These are phyloP conservation scores for Ophioninae sp. DNA, from an alignment of 2,888 invertebrate species.

Conservation along the genomic window DNA sequence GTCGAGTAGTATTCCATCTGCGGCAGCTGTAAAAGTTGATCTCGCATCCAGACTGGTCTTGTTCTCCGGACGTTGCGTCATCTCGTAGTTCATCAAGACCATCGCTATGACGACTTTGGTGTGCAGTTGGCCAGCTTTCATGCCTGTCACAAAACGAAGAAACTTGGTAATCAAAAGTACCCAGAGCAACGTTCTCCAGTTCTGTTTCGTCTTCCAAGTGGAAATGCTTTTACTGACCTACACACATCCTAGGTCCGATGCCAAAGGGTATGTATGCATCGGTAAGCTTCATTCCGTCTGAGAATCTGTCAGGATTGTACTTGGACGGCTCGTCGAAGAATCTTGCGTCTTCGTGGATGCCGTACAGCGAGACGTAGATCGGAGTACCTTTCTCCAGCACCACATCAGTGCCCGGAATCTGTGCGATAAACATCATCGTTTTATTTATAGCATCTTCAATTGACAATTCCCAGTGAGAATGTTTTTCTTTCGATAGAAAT, in stretches of 20 bases:
- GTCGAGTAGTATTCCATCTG: constrained; percentile 73
- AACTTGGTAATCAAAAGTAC: neutral
- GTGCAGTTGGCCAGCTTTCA: constrained; percentile 74
- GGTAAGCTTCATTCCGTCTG: constrained; percentile 67
- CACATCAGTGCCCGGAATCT: constrained; percentile 75
- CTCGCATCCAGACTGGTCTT: constrained; percentile 70
- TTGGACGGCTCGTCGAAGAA: constrained; percentile 70
- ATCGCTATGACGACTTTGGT: constrained; percentile 73
- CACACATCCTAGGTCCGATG: constrained; percentile 73
- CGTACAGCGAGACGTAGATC: constrained; percentile 75
- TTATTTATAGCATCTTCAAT: no score
- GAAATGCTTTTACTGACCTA: constrained; percentile 62
- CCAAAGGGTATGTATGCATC: constrained; percentile 77
- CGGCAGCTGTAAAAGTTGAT: constrained; percentile 75
- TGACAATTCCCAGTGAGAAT: no score
- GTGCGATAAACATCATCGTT: neutral
- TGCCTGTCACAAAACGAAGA: constrained; percentile 60
- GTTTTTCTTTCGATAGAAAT: no score
- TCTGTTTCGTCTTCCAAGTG: neutral
- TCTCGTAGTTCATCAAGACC: constrained; percentile 72
- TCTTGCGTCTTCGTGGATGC: constrained; percentile 73
- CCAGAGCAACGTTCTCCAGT: neutral
- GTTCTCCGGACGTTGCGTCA: constrained; percentile 69
- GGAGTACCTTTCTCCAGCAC: constrained; percentile 75
- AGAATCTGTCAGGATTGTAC: constrained; percentile 73